Evolutionary conservation across 2,113 vertebrate genomes (phyloP), one percentile per base, ranked within the genome.

Genomic region (Aleadryas rufinucha): DNA sequence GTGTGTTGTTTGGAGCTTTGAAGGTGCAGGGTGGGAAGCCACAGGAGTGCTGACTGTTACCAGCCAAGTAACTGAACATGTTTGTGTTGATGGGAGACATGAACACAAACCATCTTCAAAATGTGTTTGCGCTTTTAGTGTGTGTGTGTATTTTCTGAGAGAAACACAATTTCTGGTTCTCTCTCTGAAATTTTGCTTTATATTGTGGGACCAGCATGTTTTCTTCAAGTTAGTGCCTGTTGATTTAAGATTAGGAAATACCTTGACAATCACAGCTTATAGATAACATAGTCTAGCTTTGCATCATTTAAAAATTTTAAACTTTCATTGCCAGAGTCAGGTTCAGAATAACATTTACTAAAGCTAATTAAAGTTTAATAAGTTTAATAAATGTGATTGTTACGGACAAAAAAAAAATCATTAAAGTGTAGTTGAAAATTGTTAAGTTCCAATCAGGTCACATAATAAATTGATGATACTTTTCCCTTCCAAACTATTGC

Each of bases 331-430:
- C 94, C 93, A 96, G 98, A 97, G 92, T 97, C 88, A 96, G 97
- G 89, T 90, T 75, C 78, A 93, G 96, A 98, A 97, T 97, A 98
- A 97, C 98, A 94, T 98, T 98, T 98, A 95, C 98, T 98, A 98
- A 97, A 98, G 98, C 98, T 98, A 98, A 99, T 98, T 99, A 99
- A 98, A 98, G 98, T 99, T 99, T 98, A 98, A 98, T 99, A 98
- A 98, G 98, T 98, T 99, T 99, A 98, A 98, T 97, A 98, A 98
- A 98, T 99, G 98, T 97, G 97, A 97, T 98, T 97, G 98, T 98
- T 98, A 98, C 84, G 26, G 98, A 97, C 83, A 86, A 97, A 98
- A 98, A 98, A 68, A 97, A 97, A 98, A 96, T 97, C 97, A 98
- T 98, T 98, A 98, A 98, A 98, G 98, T 81, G 77, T 97, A 97